phyloP scores from a whole-genome alignment of 1,140 invertebrate genomes.

The Bombus affinis region DNA sequence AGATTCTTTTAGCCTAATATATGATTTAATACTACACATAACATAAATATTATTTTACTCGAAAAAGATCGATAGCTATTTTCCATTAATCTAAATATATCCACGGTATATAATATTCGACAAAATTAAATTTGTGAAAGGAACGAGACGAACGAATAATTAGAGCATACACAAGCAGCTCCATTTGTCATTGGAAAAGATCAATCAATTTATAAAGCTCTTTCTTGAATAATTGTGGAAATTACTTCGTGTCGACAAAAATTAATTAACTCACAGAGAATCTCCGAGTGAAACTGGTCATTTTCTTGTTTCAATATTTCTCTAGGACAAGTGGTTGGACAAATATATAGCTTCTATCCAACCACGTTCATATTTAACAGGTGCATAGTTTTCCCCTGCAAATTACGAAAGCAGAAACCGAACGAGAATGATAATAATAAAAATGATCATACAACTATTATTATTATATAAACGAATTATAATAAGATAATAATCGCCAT shows the following conservation, averaged over 20 bases:
- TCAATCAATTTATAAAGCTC: conserved; percentile 8
- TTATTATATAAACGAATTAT: no score
- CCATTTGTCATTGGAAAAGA: background rate
- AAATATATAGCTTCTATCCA: background rate
- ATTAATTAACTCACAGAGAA: conserved; percentile 2
- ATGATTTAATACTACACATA: no score
- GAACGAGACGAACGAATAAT: background rate
- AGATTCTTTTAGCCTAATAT: no score
- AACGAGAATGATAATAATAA: background rate
- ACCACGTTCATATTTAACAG: background rate
- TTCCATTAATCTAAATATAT: background rate
- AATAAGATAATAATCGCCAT: no score
- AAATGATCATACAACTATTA: no score
- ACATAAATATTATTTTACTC: background rate
- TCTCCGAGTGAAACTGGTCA: background rate
- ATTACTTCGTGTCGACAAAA: conserved; percentile 5
- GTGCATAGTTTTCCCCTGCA: background rate
- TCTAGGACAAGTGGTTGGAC: background rate
- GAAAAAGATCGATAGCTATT: background rate
- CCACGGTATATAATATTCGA: no score
- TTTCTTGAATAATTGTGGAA: background rate
- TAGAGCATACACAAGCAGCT: background rate
- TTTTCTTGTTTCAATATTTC: conserved; percentile 10
- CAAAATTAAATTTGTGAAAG: background rate
- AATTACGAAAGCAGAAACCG: background rate